Evolutionary conservation across 2,888 invertebrate species (phyloP).

Genomic region (Phragmatobia fuliginosa): DNA sequence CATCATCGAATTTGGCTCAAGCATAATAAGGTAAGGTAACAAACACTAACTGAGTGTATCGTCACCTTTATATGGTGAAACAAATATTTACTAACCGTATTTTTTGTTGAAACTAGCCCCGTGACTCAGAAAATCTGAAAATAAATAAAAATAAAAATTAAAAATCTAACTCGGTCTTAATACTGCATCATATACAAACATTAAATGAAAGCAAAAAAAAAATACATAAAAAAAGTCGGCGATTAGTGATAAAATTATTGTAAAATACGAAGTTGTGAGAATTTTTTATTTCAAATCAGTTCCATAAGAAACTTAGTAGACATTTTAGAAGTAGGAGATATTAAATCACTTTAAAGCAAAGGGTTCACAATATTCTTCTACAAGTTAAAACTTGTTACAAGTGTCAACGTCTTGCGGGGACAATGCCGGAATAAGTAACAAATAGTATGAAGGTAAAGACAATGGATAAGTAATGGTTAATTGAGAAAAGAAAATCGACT

Average conservation of each 20-base stretch:
- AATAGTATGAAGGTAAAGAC: background rate
- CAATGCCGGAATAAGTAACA: no score
- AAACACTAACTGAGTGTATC: background rate
- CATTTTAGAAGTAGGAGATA: background rate
- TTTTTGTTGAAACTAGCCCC: slow-evolving; percentile 85
- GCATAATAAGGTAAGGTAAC: background rate
- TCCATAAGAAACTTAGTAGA: background rate
- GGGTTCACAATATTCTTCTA: background rate
- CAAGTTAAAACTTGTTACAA: background rate
- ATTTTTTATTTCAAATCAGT: background rate
- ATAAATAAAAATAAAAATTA: slow-evolving; percentile 51
- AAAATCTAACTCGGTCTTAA: background rate
- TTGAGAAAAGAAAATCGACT: background rate
- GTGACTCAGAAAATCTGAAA: slow-evolving; percentile 85
- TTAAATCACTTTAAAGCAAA: background rate
- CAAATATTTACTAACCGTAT: slow-evolving; percentile 76
- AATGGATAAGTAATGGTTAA: background rate
- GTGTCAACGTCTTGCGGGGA: background rate
- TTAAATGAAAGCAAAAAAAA: background rate
- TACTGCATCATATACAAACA: background rate
- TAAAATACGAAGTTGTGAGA: background rate
- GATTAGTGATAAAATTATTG: background rate
- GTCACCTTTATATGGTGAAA: background rate
- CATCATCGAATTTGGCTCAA: background rate
- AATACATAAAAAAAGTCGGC: background rate